phyloP scores from a whole-genome alignment of 2,113 vertebrate genomes.

The Cnemophilus loriae region DNA sequence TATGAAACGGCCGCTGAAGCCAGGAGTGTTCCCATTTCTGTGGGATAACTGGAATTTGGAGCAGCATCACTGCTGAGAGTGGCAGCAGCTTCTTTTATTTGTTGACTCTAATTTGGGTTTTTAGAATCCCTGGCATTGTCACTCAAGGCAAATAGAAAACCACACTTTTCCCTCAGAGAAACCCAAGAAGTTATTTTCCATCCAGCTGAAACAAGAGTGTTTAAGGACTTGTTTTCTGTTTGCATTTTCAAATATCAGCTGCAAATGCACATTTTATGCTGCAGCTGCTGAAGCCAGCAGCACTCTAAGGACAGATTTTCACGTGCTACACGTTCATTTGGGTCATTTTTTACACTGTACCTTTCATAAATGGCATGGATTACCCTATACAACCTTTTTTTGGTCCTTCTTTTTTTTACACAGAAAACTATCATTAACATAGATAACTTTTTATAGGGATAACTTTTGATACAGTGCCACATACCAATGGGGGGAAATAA shows the following conservation, averaged over 20 bases:
- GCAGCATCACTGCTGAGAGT: neutral
- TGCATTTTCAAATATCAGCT: neutral
- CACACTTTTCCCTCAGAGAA: neutral
- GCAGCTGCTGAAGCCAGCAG: neutral
- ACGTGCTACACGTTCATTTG: neutral
- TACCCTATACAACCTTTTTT: neutral
- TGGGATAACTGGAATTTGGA: neutral
- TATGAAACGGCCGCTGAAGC: neutral
- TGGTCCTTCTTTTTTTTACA: neutral
- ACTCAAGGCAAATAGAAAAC: neutral
- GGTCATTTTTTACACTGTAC: neutral
- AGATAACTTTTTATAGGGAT: neutral
- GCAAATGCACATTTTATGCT: neutral
- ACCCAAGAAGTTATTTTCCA: neutral
- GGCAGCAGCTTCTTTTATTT: neutral
- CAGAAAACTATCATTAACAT: neutral
- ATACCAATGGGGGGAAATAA: neutral
- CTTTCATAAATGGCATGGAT: neutral
- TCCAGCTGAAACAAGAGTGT: accelerated
- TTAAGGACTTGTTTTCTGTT: neutral
- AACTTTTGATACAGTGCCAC: neutral
- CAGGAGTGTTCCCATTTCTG: neutral
- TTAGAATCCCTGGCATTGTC: accelerated
- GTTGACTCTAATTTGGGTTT: neutral
- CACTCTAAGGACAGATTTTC: neutral